phyloP scores from a whole-genome alignment of 2,113 vertebrate species.

The Terrapene triunguis region DNA sequence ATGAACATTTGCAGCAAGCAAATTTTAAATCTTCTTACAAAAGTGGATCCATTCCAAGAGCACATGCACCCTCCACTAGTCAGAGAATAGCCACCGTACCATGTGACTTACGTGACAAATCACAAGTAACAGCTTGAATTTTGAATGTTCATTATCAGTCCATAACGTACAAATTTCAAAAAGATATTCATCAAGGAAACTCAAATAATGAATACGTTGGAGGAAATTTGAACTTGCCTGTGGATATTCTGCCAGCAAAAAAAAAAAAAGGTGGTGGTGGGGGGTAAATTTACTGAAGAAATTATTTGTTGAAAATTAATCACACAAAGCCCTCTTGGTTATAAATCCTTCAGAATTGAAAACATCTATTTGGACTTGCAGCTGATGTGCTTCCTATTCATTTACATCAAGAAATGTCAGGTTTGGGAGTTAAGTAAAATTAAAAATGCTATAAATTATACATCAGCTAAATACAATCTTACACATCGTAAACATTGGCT shows the following conservation, averaged over 20 bases:
- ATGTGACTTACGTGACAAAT: conserved; percentile 17
- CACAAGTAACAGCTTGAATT: conserved; percentile 35
- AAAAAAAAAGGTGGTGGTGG: not conserved
- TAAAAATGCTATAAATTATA: conserved; percentile 67
- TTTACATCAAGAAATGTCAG: conserved; percentile 75
- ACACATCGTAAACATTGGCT: conserved; percentile 60
- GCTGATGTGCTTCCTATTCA: conserved; percentile 70
- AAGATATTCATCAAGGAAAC: not conserved
- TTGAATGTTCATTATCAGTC: not conserved
- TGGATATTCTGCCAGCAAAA: not conserved
- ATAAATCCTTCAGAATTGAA: conserved; percentile 58
- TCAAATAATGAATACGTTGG: conserved; percentile 7
- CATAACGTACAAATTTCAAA: not conserved
- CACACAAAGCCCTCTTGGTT: conserved; percentile 28
- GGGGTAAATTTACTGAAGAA: conserved; percentile 20
- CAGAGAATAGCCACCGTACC: conserved; percentile 29
- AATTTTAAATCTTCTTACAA: conserved; percentile 45
- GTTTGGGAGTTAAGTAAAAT: conserved; percentile 75
- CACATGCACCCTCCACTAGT: not conserved
- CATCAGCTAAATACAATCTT: conserved; percentile 69
- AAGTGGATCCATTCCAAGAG: not conserved
- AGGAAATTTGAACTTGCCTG: conserved; percentile 31
- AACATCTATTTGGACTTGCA: conserved; percentile 67
- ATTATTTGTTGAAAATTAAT: conserved; percentile 8
- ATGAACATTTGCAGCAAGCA: conserved; percentile 58